phyloP scores from a whole-genome alignment of 2,113 vertebrate species.

The Todiramphus saurophagus region DNA sequence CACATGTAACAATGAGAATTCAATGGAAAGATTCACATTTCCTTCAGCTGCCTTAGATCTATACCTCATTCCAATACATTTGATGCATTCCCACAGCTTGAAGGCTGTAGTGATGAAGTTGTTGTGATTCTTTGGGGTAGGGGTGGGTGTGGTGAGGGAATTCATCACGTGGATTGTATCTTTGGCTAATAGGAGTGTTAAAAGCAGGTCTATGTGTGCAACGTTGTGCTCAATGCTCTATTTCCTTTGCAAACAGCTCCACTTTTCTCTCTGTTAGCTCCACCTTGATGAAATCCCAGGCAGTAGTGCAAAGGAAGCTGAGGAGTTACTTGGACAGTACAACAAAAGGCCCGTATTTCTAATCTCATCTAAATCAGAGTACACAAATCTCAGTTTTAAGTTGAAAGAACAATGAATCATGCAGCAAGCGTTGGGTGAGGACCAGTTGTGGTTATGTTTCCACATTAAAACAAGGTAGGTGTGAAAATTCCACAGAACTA shows the following conservation, averaged over 20 bases:
- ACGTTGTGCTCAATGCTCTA: neutral
- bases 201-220: neutral
- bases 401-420: conserved; percentile 5
- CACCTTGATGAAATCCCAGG: neutral
- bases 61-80: neutral
- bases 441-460: conserved; percentile 40
- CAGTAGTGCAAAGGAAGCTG: neutral
- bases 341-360: neutral
- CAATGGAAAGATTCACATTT: neutral
- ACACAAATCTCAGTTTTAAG: neutral
- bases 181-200: neutral
- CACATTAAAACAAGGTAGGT: conserved; percentile 55
- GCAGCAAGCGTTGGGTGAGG: neutral
- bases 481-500: conserved; percentile 53
- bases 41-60: neutral
- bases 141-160: neutral
- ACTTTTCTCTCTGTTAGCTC: neutral
- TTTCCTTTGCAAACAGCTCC: neutral
- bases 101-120: neutral
- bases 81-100: neutral
- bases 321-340: neutral
- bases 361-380: neutral
- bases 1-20: neutral
- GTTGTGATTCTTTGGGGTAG: neutral
- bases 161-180: neutral